Conservation (phyloP, 2,113 vertebrate genomes). For the Epinephelus moara region DNA sequence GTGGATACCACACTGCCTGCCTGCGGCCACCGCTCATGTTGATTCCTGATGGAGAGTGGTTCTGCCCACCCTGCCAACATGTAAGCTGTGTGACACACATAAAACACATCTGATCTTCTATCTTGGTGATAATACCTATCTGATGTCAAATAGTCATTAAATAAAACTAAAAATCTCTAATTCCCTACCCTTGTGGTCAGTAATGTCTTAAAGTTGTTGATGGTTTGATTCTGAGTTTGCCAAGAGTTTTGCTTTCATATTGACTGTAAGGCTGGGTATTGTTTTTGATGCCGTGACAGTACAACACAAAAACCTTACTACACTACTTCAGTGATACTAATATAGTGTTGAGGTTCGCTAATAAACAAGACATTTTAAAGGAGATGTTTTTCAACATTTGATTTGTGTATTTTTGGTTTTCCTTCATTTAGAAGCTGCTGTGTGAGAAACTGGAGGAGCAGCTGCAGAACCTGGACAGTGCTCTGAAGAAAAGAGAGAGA, state of each 20-base stretch:
- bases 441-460: constrained; percentile 98
- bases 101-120: not conserved
- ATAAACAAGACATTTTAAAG: not conserved
- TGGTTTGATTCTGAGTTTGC: not conserved
- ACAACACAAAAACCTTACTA: not conserved
- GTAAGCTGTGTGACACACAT: constrained; percentile 79
- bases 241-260: not conserved
- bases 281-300: not conserved
- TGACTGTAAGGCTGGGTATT: not conserved
- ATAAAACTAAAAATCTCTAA: not conserved
- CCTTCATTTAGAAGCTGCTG: constrained; percentile 89
- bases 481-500: constrained; percentile 95
- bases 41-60: constrained; percentile 98
- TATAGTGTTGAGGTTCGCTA: not conserved
- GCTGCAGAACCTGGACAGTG: constrained; percentile 94
- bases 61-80: constrained; percentile 98
- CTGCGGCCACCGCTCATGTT: constrained; percentile 97
- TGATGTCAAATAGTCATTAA: not conserved
- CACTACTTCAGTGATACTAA: not conserved
- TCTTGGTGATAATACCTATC: not conserved
- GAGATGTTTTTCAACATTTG: not conserved
- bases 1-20: constrained; percentile 96
- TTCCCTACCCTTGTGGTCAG: not conserved
- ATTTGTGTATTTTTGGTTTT: constrained; percentile 1
- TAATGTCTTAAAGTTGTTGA: not conserved